Evolutionary conservation across 1,140 invertebrate genomes (phyloP).

Genomic region (Drosophila trapezifrons): DNA sequence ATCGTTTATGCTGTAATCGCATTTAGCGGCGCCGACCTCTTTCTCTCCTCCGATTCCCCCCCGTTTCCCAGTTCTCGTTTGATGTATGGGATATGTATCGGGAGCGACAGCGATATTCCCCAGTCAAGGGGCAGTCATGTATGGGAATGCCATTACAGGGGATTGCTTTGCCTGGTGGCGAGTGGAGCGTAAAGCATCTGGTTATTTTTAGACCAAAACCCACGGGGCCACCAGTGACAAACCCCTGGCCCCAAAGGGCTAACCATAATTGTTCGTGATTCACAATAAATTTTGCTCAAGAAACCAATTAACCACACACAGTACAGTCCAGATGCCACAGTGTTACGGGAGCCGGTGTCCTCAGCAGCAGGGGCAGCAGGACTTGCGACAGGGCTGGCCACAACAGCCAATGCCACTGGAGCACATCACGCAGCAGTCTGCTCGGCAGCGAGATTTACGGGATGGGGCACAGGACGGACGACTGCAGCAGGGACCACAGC

Average conservation of each 20-base stretch:
- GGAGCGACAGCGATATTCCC: constrained; percentile 31
- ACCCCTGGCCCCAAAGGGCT: background rate
- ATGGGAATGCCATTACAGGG: constrained; percentile 71
- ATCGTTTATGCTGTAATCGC: constrained; percentile 78
- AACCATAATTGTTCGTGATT: constrained; percentile 16
- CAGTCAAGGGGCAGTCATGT: constrained; percentile 64
- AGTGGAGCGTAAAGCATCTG: constrained; percentile 65
- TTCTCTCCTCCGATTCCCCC: background rate
- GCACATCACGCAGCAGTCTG: constrained; percentile 30
- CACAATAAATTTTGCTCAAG: constrained; percentile 38
- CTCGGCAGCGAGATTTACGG: background rate
- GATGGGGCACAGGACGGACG: background rate
- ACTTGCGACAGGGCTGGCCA: constrained; percentile 15
- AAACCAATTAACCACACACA: constrained; percentile 42
- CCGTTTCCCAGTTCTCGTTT: background rate
- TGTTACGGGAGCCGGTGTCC: too few species aligned
- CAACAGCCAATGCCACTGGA: constrained; percentile 17
- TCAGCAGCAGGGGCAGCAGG: constrained; percentile 11
- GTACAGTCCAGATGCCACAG: constrained; percentile 33
- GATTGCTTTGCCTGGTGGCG: constrained; percentile 40
- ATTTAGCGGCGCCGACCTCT: constrained; percentile 49
- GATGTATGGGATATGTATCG: constrained; percentile 33
- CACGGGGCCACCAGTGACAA: background rate
- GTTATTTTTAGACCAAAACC: constrained; percentile 41
- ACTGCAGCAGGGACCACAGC: constrained; percentile 1